These are phyloP conservation scores for Scomber scombrus DNA, from an alignment of 2,113 vertebrate genomes.

Conservation along the genomic window DNA sequence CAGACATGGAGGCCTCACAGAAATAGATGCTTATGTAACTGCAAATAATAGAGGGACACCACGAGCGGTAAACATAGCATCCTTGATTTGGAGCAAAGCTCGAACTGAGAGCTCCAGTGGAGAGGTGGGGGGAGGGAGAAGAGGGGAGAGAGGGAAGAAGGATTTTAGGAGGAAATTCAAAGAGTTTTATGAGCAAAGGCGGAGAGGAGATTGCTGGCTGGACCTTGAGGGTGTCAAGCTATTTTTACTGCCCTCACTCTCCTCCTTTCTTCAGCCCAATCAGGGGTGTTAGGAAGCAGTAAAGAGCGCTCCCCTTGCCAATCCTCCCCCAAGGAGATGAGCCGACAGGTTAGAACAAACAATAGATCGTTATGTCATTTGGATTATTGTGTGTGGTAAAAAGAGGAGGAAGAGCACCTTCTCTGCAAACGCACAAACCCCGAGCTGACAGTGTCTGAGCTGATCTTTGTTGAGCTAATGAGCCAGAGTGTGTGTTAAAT, in stretches of 20 bases:
- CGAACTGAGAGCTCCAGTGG: constrained; percentile 38
- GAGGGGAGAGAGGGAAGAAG: not conserved
- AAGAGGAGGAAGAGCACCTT: constrained; percentile 28
- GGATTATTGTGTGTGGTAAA: constrained; percentile 65
- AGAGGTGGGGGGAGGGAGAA: constrained; percentile 3
- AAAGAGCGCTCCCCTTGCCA: constrained; percentile 68
- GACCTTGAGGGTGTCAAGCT: constrained; percentile 84
- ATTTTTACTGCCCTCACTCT: constrained; percentile 83
- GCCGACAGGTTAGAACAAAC: constrained; percentile 72
- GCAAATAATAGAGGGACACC: constrained; percentile 51
- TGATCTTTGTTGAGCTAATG: constrained; percentile 40
- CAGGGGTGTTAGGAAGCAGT: constrained; percentile 78
- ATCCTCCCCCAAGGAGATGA: constrained; percentile 72
- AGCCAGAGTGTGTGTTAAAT: constrained; percentile 28
- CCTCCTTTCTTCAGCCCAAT: constrained; percentile 73
- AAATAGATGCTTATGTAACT: constrained; percentile 52
- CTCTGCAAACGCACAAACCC: constrained; percentile 31
- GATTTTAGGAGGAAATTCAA: constrained; percentile 72
- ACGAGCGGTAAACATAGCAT: constrained; percentile 33
- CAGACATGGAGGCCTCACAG: constrained; percentile 16
- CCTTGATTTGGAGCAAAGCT: constrained; percentile 50
- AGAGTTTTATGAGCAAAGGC: constrained; percentile 81
- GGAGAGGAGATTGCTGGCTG: constrained; percentile 77
- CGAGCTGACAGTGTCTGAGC: constrained; percentile 22
- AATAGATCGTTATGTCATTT: constrained; percentile 74